Evolutionary conservation across 2,797 vertebrate genomes (phyloP).

Genomic region (Peromyscus aztecus): DNA sequence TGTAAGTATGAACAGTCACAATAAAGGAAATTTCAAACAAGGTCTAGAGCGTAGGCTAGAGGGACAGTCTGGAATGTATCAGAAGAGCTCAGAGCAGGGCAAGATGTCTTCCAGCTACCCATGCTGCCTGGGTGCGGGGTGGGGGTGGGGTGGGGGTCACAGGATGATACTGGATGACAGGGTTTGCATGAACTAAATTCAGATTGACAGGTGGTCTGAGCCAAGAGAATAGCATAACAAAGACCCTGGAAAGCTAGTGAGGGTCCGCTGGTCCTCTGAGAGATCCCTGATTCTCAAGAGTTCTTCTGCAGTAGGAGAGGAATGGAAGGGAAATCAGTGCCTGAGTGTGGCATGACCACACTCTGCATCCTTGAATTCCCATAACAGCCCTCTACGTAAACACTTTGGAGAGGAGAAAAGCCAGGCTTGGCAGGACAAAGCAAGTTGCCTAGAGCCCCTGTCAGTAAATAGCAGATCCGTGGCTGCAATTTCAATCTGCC

Average conservation of each 20-base stretch:
- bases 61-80: not conserved
- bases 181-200: not conserved
- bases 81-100: not conserved
- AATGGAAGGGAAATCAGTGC: not conserved
- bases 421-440: not conserved
- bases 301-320: not conserved
- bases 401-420: conserved; percentile 24
- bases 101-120: not conserved
- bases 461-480: not conserved
- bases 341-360: not conserved
- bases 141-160: not conserved
- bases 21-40: not conserved
- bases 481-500: not conserved
- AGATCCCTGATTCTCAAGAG: not conserved
- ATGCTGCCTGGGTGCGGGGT: accelerated
- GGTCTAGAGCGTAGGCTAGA: not conserved
- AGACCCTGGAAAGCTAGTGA: not conserved
- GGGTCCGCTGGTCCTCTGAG: not conserved
- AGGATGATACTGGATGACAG: not conserved
- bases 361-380: not conserved
- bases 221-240: not conserved
- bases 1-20: not conserved
- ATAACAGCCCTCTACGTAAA: not conserved
- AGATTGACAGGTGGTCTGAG: not conserved
- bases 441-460: not conserved